Percentiles rank a stretch among this genome's conserved stretches.
phyloP scores from a whole-genome alignment of 1,140 invertebrate species.

The Geopemphigus sp. region DNA sequence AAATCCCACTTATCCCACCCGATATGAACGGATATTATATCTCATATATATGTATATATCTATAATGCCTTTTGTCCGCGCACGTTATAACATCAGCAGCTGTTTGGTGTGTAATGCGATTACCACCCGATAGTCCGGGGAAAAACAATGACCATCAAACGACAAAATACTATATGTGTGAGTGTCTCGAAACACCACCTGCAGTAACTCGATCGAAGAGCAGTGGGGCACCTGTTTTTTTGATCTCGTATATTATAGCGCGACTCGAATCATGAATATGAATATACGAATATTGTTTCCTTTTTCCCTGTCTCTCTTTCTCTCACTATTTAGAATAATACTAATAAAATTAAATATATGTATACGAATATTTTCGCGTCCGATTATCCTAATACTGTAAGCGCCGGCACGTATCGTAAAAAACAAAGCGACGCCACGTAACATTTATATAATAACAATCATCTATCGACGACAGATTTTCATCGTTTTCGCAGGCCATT shows the following conservation, averaged over 20 bases:
- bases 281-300: slow-evolving; percentile 4
- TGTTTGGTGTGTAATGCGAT: slow-evolving; percentile 27
- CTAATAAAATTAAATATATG: not conserved
- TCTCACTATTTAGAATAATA: not conserved
- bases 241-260: not conserved
- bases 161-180: not conserved
- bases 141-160: slow-evolving; percentile 34
- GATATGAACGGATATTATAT: not conserved
- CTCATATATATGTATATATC: not conserved
- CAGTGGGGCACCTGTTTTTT: slow-evolving; percentile 16
- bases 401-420: not conserved
- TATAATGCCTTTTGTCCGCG: slow-evolving; percentile 9
- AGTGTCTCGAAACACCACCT: not conserved
- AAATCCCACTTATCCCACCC: slow-evolving; percentile 27
- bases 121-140: not conserved
- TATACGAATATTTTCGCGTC: not conserved
- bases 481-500: no score
- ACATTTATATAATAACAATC: no score
- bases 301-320: no score
- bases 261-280: not conserved
- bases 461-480: no score
- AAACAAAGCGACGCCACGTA: no score
- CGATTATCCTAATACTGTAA: not conserved
- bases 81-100: not conserved
- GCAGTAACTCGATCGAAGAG: no score